phyloP scores from a whole-genome alignment of 1,140 invertebrate species.

The Proctacanthus coquilletti region DNA sequence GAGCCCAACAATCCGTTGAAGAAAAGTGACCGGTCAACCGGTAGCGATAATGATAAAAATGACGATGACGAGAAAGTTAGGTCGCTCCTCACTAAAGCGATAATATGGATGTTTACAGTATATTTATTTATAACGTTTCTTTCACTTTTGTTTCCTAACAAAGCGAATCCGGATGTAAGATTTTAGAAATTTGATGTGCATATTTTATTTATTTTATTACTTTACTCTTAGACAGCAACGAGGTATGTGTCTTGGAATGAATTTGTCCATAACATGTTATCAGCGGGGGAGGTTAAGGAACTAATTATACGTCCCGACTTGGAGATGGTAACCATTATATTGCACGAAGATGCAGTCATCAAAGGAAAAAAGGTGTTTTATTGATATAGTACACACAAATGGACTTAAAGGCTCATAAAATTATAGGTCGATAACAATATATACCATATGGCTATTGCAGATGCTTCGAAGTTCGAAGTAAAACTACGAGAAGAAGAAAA shows the following conservation, averaged over 20 bases:
- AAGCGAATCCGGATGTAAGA: conserved; percentile 52
- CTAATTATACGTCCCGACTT: conserved; percentile 68
- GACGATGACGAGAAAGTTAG: conserved; percentile 47
- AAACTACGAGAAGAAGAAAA: conserved; percentile 72
- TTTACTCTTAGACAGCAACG: conserved; percentile 20
- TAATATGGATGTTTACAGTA: conserved; percentile 58
- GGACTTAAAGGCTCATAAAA: too few species aligned
- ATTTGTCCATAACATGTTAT: conserved; percentile 83
- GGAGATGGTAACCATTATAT: conserved; percentile 66
- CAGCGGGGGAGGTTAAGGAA: conserved; percentile 83
- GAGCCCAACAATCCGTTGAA: too few species aligned
- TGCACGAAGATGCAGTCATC: conserved; percentile 72
- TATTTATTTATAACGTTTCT: conserved; percentile 55
- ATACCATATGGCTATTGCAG: conserved; percentile 71
- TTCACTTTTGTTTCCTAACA: conserved; percentile 51
- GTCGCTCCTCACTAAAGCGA: conserved; percentile 51
- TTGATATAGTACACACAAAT: conserved; percentile 21
- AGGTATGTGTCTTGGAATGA: conserved; percentile 86
- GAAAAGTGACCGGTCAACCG: too few species aligned
- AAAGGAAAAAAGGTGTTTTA: conserved; percentile 50
- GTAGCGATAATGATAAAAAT: conserved; percentile 32
- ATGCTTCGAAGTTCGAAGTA: conserved; percentile 71
- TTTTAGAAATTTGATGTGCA: conserved; percentile 4
- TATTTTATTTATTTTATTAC: conserved; percentile 18
- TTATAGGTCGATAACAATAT: conserved; percentile 18